Conservation (phyloP, 1,140 invertebrate species). For the Lysiphlebus fabarum region DNA sequence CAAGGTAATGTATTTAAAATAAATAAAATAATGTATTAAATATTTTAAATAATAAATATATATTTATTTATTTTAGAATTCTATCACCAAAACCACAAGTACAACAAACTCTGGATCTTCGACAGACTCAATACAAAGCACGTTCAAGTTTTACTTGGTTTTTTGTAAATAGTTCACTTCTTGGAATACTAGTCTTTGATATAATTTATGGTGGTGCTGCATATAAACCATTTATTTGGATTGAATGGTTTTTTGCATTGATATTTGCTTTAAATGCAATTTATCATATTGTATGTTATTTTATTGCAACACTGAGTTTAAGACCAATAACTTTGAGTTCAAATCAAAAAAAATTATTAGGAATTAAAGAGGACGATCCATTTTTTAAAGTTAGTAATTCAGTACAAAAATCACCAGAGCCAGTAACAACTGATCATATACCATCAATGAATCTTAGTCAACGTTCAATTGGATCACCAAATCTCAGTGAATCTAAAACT, state of each 20-base stretch:
- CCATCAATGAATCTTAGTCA: constrained; percentile 41
- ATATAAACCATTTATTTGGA: constrained; percentile 43
- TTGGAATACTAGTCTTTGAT: constrained; percentile 40
- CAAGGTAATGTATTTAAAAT: constrained; percentile 33
- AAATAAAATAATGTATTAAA: background rate
- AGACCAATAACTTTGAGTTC: constrained; percentile 34
- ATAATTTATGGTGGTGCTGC: constrained; percentile 40
- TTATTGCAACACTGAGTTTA: constrained; percentile 32
- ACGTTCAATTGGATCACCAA: constrained; percentile 35
- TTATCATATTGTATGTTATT: constrained; percentile 40
- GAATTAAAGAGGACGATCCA: constrained; percentile 41
- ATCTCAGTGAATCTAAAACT: constrained; percentile 40
- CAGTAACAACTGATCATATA: constrained; percentile 34
- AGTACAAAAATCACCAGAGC: constrained; percentile 29
- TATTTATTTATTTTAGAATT: constrained; percentile 30
- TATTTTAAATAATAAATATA: background rate
- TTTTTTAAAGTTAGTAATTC: constrained; percentile 36
- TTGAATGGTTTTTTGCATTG: constrained; percentile 42
- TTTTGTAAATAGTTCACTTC: constrained; percentile 38
- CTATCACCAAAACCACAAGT: constrained; percentile 46
- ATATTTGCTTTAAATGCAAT: constrained; percentile 44
- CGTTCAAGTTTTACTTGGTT: constrained; percentile 44
- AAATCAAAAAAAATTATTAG: constrained; percentile 39
- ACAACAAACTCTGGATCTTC: constrained; percentile 39
- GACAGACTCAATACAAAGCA: constrained; percentile 38